Conservation (phyloP, 2,113 vertebrate species). For the Pungitius pungitius region DNA sequence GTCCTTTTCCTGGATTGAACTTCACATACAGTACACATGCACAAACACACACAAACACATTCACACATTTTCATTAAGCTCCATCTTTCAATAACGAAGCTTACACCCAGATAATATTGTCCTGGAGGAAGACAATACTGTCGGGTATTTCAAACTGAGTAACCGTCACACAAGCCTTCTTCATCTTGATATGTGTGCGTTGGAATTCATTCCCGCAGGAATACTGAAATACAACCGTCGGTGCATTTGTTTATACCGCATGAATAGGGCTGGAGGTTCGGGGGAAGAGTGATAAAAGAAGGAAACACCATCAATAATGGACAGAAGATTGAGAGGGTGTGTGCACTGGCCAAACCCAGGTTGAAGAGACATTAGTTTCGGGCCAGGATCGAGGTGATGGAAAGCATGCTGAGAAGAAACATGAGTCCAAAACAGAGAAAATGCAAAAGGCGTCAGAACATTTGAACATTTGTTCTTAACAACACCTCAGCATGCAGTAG, state of each 20-base stretch:
- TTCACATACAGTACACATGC: background rate
- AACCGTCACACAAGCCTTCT: slow-evolving; percentile 20
- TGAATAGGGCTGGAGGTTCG: background rate
- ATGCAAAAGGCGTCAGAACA: background rate
- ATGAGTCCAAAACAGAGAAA: background rate
- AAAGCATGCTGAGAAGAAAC: slow-evolving; percentile 1
- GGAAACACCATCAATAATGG: slow-evolving; percentile 14
- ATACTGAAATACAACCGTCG: slow-evolving; percentile 31
- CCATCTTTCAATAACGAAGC: slow-evolving; percentile 22
- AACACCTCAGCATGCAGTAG: background rate
- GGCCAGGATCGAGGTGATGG: background rate
- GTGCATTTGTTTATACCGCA: slow-evolving; percentile 1
- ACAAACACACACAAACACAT: background rate
- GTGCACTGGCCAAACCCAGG: background rate
- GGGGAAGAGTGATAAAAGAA: slow-evolving; percentile 10
- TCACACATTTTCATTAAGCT: slow-evolving; percentile 19
- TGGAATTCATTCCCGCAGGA: slow-evolving; percentile 25
- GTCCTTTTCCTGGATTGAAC: slow-evolving; percentile 19
- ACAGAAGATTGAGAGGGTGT: slow-evolving; percentile 13
- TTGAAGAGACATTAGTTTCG: slow-evolving; percentile 3
- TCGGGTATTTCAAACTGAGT: slow-evolving; percentile 40
- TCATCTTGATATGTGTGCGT: slow-evolving; percentile 25
- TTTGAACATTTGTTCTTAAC: background rate
- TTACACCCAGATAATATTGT: slow-evolving; percentile 28
- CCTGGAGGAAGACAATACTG: slow-evolving; percentile 19